A percentile compares a stretch with the other conserved stretches of the same genome.
phyloP scores from a whole-genome alignment of 2,113 vertebrate genomes.

The Elephantulus edwardii region DNA sequence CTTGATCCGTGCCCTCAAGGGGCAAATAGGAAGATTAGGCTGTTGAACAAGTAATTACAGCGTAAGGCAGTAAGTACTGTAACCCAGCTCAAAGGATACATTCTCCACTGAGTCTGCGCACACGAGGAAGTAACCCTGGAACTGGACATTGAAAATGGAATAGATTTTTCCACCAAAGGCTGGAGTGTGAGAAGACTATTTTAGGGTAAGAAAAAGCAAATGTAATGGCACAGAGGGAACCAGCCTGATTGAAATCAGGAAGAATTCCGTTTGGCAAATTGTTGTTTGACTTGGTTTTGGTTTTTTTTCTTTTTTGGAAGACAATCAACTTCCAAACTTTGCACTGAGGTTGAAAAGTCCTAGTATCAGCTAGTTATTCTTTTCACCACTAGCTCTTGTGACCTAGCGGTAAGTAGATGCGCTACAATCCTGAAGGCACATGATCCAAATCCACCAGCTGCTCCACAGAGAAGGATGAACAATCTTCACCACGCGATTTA shows the following conservation, averaged over 20 bases:
- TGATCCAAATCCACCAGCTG: no score
- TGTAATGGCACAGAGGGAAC: not conserved
- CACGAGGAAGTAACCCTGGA: not conserved
- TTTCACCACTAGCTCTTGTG: not conserved
- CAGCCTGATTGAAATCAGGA: not conserved
- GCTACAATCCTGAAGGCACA: no score
- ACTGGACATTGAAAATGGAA: not conserved
- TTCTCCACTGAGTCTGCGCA: not conserved
- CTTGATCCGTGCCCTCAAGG: not conserved
- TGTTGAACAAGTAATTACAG: not conserved
- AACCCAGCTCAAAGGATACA: not conserved
- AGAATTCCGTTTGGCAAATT: not conserved
- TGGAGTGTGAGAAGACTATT: not conserved
- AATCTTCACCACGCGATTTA: no score
- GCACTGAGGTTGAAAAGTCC: not conserved
- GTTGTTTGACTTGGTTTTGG: no score
- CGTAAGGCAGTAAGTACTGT: not conserved
- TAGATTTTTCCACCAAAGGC: not conserved
- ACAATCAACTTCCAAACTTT: not conserved
- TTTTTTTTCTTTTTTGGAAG: not conserved
- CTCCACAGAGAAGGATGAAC: no score
- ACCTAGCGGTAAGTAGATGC: no score
- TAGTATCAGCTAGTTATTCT: not conserved
- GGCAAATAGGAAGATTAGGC: not conserved
- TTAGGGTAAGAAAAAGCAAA: not conserved